Evolutionary conservation across 2,113 vertebrate genomes (phyloP), one percentile per base, ranked within the genome.

Genomic region (Ascaphus truei): DNA sequence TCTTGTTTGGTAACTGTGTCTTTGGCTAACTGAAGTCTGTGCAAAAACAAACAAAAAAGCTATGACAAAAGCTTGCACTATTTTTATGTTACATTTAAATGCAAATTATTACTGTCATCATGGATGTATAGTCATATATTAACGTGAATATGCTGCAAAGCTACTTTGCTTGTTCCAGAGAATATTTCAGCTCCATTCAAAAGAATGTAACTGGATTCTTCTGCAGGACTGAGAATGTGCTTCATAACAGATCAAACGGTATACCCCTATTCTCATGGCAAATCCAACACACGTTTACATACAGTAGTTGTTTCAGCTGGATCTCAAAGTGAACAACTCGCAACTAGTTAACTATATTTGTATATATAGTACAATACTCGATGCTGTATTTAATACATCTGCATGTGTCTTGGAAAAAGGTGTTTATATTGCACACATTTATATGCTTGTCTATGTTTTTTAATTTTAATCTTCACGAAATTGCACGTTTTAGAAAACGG

Each of bases 1-100:
- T 78, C 56, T n/a, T 59, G 59, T 10, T 9, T 59, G 47, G 10
- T 63, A 62, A 65, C 5, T 58, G 12, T 26, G 1, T n/a, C 23
- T 68, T 57, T 6, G 10, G 25, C 8, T 65, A 37, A n/a, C 4
- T 39, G 0, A 20, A 61, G 1, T 37, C 31, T 57, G 34, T 2
- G 8, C 12, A 33, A 36, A 61, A 67, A 59, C 53, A 65, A 51
- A 63, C 7, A 11, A 62, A 62, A 57, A 10, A n/a, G n/a, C 18
- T 15, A 31, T 33, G 20, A 29, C 15, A 48, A 15, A 43, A 45
- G 20, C 10, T 18, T 29, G 16, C 20, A 16, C 10, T 7, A 23
- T 45, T 26, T 13, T n/a, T 45, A 62, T 45, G 13, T n/a, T 45
- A 8, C 27, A 62, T 20, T 13, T 47, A 41, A 45, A 47, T 47